Evolutionary conservation across 2,797 vertebrate genomes (phyloP).

Genomic region (Danio kyathit): DNA sequence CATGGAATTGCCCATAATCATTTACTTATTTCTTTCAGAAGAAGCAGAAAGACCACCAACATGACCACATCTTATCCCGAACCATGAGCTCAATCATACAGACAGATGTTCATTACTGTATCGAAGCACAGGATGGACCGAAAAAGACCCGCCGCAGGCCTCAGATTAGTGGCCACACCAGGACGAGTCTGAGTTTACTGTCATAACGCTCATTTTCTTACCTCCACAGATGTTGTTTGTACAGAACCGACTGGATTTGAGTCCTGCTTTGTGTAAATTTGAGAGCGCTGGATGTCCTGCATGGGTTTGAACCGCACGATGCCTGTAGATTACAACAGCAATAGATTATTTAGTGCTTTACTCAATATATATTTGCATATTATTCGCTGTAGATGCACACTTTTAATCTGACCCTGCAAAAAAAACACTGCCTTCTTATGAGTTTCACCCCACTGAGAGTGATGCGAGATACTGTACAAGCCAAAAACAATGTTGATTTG

Average conservation of each 20-base stretch:
- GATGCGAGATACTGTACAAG: constrained; percentile 34
- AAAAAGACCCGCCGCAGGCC: constrained; percentile 39
- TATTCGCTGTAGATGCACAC: constrained; percentile 1
- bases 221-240: constrained; percentile 42
- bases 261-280: neutral
- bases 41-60: constrained; percentile 79
- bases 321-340: constrained; percentile 59
- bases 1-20: too few species aligned
- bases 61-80: constrained; percentile 69
- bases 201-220: constrained; percentile 27
- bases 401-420: neutral
- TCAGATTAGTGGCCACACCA: constrained; percentile 46
- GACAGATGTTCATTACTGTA: constrained; percentile 60
- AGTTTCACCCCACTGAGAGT: constrained; percentile 8
- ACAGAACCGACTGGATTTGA: neutral
- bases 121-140: constrained; percentile 52
- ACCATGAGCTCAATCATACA: constrained; percentile 54
- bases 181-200: constrained; percentile 9
- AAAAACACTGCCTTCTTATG: constrained; percentile 36
- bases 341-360: constrained; percentile 43
- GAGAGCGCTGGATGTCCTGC: constrained; percentile 64
- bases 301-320: constrained; percentile 77
- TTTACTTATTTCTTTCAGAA: constrained; percentile 67
- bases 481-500: constrained; percentile 46
- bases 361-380: constrained; percentile 24